Evolutionary conservation across 2,888 invertebrate species (phyloP).

Genomic region (Furcula furcula): DNA sequence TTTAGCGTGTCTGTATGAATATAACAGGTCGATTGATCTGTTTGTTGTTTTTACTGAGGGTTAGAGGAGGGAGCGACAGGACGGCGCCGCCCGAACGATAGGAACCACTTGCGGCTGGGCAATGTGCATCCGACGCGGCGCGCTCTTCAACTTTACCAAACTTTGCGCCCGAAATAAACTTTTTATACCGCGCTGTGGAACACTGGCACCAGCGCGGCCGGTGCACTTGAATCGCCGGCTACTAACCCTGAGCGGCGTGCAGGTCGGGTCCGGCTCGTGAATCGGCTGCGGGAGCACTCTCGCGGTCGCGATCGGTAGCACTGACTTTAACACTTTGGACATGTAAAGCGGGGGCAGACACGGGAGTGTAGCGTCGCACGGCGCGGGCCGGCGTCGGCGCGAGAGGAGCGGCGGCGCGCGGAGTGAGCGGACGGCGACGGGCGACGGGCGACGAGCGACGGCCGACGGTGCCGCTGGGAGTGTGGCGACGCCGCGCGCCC

Average conservation of each 20-base stretch:
- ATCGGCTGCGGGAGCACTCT: slow-evolving; percentile 74
- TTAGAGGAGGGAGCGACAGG: slow-evolving; percentile 67
- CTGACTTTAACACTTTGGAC: slow-evolving; percentile 79
- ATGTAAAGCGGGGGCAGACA: slow-evolving; percentile 68
- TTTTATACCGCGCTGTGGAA: slow-evolving; percentile 58
- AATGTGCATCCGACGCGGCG: slow-evolving; percentile 69
- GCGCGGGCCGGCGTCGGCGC: slow-evolving; percentile 72
- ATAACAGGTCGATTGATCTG: slow-evolving; percentile 74
- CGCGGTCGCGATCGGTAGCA: slow-evolving; percentile 76
- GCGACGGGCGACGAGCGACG: slow-evolving; percentile 43
- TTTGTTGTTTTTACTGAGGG: slow-evolving; percentile 75
- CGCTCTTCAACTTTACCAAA: slow-evolving; percentile 71
- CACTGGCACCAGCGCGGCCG: slow-evolving; percentile 43
- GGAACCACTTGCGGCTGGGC: slow-evolving; percentile 70
- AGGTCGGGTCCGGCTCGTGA: slow-evolving; percentile 71
- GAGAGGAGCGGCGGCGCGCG: slow-evolving; percentile 65
- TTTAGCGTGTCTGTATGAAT: slow-evolving; percentile 54
- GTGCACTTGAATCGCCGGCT: slow-evolving; percentile 43
- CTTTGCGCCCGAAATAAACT: slow-evolving; percentile 72
- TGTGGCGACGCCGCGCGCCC: slow-evolving; percentile 48
- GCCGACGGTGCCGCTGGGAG: slow-evolving; percentile 48
- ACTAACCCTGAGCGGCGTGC: slow-evolving; percentile 78
- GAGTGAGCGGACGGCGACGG: slow-evolving; percentile 62
- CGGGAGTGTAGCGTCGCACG: slow-evolving; percentile 59
- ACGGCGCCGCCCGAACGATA: slow-evolving; percentile 71